These are phyloP conservation scores for Pica pica DNA, from an alignment of 2,113 vertebrate species.

Conservation along the genomic window DNA sequence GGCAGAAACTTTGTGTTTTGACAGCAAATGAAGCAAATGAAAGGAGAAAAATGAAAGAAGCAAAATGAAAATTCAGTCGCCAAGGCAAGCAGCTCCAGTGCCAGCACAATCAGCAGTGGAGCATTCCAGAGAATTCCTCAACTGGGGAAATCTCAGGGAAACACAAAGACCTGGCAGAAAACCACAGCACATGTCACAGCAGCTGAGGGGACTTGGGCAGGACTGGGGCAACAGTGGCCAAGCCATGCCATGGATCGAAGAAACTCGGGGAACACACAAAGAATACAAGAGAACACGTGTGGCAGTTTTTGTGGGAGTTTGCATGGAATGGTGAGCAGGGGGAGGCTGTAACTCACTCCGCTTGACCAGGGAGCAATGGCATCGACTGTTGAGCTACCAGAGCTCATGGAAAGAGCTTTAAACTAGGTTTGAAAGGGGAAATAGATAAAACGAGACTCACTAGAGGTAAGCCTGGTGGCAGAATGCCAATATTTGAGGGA, in stretches of 20 bases:
- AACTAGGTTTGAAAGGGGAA: not conserved
- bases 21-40: not conserved
- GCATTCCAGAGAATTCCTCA: not conserved
- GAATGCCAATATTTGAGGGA: not conserved
- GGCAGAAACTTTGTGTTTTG: not conserved
- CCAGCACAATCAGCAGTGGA: rapidly evolving
- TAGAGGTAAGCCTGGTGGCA: not conserved
- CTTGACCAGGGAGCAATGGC: not conserved
- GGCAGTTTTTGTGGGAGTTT: not conserved
- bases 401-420: not conserved
- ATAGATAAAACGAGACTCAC: not conserved
- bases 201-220: not conserved
- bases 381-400: not conserved
- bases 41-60: not conserved
- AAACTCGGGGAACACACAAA: not conserved
- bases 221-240: rapidly evolving
- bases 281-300: rapidly evolving
- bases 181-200: rapidly evolving
- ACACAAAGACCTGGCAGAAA: not conserved
- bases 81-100: not conserved
- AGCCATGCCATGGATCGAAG: not conserved
- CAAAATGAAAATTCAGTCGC: not conserved
- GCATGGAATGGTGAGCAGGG: not conserved
- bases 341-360: not conserved
- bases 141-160: not conserved